Percentiles rank a stretch among this genome's conserved stretches.
Conservation (phyloP, 2,113 vertebrate species). For the Amphilophus citrinellus region DNA sequence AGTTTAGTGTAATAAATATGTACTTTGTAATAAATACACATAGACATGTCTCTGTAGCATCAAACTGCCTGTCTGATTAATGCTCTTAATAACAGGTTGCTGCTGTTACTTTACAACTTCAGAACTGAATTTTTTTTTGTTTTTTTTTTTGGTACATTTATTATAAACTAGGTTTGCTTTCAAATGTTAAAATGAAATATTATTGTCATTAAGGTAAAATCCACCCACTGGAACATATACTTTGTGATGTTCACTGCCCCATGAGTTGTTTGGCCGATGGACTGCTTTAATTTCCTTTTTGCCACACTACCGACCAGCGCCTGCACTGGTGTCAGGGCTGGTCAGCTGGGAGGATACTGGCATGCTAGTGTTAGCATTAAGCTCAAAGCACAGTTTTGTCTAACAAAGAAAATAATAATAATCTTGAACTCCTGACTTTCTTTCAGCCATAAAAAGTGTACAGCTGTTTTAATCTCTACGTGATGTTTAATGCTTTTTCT, state of each 20-base stretch:
- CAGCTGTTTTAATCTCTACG: not conserved
- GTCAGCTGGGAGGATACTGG: not conserved
- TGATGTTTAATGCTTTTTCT: not conserved
- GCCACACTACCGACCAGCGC: not conserved
- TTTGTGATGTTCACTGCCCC: constrained; percentile 22
- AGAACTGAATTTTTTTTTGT: not conserved
- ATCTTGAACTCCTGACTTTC: not conserved
- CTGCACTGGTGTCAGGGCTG: not conserved
- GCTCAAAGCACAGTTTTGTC: not conserved
- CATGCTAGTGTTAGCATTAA: not conserved
- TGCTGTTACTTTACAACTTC: not conserved
- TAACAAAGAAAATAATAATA: not conserved
- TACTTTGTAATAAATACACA: constrained; percentile 21
- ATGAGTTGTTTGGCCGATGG: constrained; percentile 53
- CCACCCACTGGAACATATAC: constrained; percentile 26
- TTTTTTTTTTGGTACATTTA: not conserved
- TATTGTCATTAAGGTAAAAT: constrained; percentile 41
- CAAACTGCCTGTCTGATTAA: constrained; percentile 43
- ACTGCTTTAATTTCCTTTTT: constrained; percentile 47
- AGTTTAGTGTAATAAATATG: constrained; percentile 31
- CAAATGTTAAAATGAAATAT: constrained; percentile 34
- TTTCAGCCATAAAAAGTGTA: not conserved
- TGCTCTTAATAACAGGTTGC: constrained; percentile 33
- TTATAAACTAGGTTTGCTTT: constrained; percentile 21
- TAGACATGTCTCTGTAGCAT: not conserved